phyloP scores from a whole-genome alignment of 2,113 vertebrate species.

The Aptenodytes patagonicus region DNA sequence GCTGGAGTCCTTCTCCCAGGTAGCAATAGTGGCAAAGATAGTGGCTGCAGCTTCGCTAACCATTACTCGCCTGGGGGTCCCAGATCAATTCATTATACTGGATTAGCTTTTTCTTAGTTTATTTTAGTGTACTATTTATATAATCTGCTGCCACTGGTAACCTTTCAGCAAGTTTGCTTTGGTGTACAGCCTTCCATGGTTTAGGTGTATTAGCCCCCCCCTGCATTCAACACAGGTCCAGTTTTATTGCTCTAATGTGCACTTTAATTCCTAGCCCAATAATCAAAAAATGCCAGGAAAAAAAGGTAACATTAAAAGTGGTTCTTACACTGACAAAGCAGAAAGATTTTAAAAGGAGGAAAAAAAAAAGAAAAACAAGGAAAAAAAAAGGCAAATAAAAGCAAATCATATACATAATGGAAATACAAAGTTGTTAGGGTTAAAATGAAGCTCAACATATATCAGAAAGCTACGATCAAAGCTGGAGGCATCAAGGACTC shows the following conservation, averaged over 20 bases:
- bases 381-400: not conserved
- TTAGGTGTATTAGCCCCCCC: not conserved
- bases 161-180: not conserved
- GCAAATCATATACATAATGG: not conserved
- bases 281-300: not conserved
- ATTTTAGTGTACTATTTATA: not conserved
- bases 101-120: not conserved
- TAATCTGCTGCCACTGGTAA: not conserved
- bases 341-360: not conserved
- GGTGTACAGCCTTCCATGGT: not conserved
- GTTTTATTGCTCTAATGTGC: not conserved
- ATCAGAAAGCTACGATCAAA: not conserved
- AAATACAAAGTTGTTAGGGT: not conserved
- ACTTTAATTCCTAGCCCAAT: not conserved
- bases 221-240: not conserved
- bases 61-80: not conserved
- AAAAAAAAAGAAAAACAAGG: accelerated
- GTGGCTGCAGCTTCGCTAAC: not conserved
- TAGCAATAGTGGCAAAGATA: not conserved
- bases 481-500: not conserved
- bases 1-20: not conserved
- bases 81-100: not conserved
- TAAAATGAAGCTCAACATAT: not conserved
- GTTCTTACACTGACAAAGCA: not conserved
- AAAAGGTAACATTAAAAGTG: not conserved